Base-by-base conservation (phyloP, 2,797 vertebrate species). In the Scarus forsteni region DNA sequence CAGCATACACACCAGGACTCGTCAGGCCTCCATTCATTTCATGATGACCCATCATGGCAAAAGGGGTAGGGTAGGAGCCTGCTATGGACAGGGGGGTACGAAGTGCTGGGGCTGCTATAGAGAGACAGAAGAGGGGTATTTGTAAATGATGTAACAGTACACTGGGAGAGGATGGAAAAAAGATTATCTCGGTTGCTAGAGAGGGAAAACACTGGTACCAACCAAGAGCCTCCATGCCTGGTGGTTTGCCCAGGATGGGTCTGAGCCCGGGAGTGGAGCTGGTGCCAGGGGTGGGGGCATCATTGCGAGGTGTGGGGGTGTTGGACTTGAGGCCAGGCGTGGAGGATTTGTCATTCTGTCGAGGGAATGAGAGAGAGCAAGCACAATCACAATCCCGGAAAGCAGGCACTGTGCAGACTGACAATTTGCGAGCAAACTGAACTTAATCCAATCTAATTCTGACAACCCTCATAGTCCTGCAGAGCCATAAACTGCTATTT, bases 281-380 rank as follows among this genome's bases (percentile, higher is more conserved):
- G 91, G 97, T 99, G 92, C 97, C 97, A 81, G 98, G 98, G 83
- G 97, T 99, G 73, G 98, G 98, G 52, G 96, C 97, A 56, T 99
- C 98, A 9, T 95, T 96, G 73, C 97, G 95, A 60, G 98, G 97
- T 85, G 98, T 98, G 77, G 98, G 98, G 64, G 97, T 99, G 93
- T 94, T 99, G 80, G 98, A 99, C 92, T 99, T 99, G 70, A 98
- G 97, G 89, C 98, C 98, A 68, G 98, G 97, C 88, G 97, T 99
- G 68, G 97, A 98, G 80, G 98, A 99, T 94, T 99, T 99, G 94
- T 99, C 98, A 93, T 99, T 99, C 98, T 99, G 93, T 85, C 62
- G 75, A 78, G 80, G 80, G 83, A 86, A 87, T 38, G 72, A 86
- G 60, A 89, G 67, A 89, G 67, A 90, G 84, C 75, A 69, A 76